phyloP scores from a whole-genome alignment of 2,797 vertebrate species.

The Sparidentex hasta region DNA sequence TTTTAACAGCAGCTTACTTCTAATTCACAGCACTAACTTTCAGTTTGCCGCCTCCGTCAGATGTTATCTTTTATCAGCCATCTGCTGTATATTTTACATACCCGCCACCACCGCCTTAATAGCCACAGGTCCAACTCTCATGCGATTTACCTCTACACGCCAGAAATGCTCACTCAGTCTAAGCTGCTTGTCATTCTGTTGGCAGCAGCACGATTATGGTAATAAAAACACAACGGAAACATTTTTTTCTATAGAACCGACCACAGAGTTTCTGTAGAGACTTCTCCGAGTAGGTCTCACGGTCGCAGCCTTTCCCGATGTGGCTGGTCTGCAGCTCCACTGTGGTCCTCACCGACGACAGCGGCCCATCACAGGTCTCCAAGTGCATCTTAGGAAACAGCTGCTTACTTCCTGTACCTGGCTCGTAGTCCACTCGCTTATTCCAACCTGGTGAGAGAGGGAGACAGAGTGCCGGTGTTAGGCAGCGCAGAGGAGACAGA shows the following conservation, averaged over 20 bases:
- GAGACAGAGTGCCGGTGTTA: slow-evolving; percentile 18
- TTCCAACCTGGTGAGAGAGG: slow-evolving; percentile 88
- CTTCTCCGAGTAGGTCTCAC: slow-evolving; percentile 95
- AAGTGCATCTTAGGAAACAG: slow-evolving; percentile 94
- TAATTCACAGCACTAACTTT: slow-evolving; percentile 61
- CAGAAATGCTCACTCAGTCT: slow-evolving; percentile 23
- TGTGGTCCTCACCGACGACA: slow-evolving; percentile 91
- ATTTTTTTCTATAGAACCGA: slow-evolving; percentile 72
- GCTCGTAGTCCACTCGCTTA: slow-evolving; percentile 94
- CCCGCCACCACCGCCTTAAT: slow-evolving; percentile 14
- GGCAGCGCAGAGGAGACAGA: background rate
- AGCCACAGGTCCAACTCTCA: slow-evolving; percentile 34
- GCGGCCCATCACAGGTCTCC: slow-evolving; percentile 93
- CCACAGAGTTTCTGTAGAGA: slow-evolving; percentile 96
- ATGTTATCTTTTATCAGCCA: slow-evolving; percentile 57
- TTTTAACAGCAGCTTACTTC: slow-evolving; percentile 53
- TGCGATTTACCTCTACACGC: slow-evolving; percentile 23
- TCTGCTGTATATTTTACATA: slow-evolving; percentile 27
- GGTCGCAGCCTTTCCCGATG: slow-evolving; percentile 95
- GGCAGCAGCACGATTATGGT: background rate
- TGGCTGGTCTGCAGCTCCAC: slow-evolving; percentile 93
- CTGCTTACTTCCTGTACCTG: slow-evolving; percentile 92
- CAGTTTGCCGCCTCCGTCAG: slow-evolving; percentile 32
- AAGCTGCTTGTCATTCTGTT: slow-evolving; percentile 21
- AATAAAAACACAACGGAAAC: slow-evolving; percentile 9